Base-by-base conservation (phyloP, 37 sponge, comb jelly and placozoan genomes). In the Aphrocallistes beatrix region DNA sequence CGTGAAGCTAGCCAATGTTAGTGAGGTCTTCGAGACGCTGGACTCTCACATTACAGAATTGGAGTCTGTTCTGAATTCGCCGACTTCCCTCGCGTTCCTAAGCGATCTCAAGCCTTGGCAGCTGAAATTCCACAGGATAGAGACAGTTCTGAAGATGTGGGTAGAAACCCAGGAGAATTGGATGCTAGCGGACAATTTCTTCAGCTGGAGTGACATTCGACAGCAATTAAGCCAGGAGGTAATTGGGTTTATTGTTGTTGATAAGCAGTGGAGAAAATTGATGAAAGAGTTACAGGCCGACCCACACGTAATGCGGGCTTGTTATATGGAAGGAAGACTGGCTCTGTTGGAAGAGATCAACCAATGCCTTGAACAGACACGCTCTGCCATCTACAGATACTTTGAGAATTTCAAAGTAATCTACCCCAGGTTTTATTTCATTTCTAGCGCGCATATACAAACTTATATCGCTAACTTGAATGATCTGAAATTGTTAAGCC, bases 181-280 rank as follows among this genome's bases (percentile, higher is more conserved):
- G 75, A 60, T 60, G 75, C 75, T 25, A 60, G 75, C 75, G 75
- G 75, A 60, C 34, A 60, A 60, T 19, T 60, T 60, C n/a, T 60
- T 60, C 75, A 60, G 75, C 34, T 60, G 75, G 75, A 60, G 21
- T 60, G 75, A 60, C n/a, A 30, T 60, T 25, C 8, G 75, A 28
- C 75, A 60, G 21, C 10, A 60, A 25, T 60, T 60, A 28, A 60
- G 28, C n/a, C 75, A 60, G n/a, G 75, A 60, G n/a, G 75, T 28
- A 13, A 60, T 60, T 32, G 75, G 75, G 3, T 60, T 60, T 60
- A 60, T 60, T 60, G 75, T 60, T 32, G 75, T 60, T 60, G 75
- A 60, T 13, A 60, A 60, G n/a, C 75, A 60, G 34, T 60, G 75
- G 75, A 60, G 75, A 60, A 60, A 25, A 32, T 28, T 60, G n/a